Evolutionary conservation across 2,888 invertebrate genomes (phyloP).

Genomic region (Archips crataeganus): DNA sequence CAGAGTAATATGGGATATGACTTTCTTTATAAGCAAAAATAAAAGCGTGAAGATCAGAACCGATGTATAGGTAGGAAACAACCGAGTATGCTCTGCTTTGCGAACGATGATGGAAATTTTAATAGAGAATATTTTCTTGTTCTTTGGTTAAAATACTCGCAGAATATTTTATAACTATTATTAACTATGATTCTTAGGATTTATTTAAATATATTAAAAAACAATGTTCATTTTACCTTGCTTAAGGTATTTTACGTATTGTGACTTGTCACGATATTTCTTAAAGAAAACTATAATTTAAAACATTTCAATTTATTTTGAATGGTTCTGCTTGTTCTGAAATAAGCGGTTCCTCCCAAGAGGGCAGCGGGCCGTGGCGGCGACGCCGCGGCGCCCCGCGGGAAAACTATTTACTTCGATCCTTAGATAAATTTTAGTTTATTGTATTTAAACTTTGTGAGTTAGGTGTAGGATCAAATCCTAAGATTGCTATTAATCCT

Average conservation of each 20-base stretch:
- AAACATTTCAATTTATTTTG: neutral
- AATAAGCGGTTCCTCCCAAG: conserved; percentile 39
- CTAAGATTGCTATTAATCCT: neutral
- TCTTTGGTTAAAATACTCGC: neutral
- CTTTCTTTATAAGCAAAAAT: conserved; percentile 68
- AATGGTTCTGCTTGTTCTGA: neutral
- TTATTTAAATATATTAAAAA: no score
- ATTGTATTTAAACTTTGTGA: conserved; percentile 9
- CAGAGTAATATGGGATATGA: conserved; percentile 64
- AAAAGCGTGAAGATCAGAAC: conserved; percentile 57
- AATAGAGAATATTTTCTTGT: neutral
- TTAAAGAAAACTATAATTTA: neutral
- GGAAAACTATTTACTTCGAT: conserved; percentile 6
- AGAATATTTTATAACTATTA: neutral
- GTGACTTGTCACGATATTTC: neutral
- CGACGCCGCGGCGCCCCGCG: conserved; percentile 63
- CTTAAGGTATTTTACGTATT: neutral
- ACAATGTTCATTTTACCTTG: neutral
- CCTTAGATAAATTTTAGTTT: conserved; percentile 21
- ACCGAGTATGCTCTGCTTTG: conserved; percentile 12
- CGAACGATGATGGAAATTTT: conserved; percentile 4
- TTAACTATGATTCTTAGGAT: no score
- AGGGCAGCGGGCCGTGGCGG: conserved; percentile 67
- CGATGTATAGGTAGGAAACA: conserved; percentile 43
- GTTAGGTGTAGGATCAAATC: conserved; percentile 8